Base-by-base conservation (phyloP, 2,888 invertebrate species). In the Amaurobius ferox region DNA sequence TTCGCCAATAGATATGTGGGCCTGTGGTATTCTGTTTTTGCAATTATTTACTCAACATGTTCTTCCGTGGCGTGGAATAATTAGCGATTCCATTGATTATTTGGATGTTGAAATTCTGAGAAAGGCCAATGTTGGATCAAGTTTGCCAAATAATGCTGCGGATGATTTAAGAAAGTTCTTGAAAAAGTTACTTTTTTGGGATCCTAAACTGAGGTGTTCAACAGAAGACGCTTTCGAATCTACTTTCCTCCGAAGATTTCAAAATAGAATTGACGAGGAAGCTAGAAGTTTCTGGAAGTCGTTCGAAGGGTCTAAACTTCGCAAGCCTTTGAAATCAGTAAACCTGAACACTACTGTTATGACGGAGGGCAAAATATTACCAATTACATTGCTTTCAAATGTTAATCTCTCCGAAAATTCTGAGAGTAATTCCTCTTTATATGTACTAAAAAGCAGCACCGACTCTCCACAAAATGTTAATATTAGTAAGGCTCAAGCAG, bases 211-310 rank as follows among this genome's bases (percentile, higher is more conserved):
- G 7, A 79, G 79, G 28, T 6, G 66, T 2, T 30, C 16, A 9
- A 48, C 67, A 0, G 29, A 16, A 13, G 66, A 35, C 1, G 79
- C 72, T 9, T 6, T 44, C 3, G 19, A 7, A 13, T 66, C 71
- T 3, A 11, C 3, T 1, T 79, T 72, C 39, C 55, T 79, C 9
- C 32, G n/a, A 19, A 30, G 35, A 13, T 35, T 66, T 0, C 11
- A n/a, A 1, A 26, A 35, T 19, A 30, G 79, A 26, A 19, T 79
- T n/a, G 79, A 79, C 35, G 35, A 72, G 9, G 23, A 64, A 39
- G 79, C 79, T 0, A n/a, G 79, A 35, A 44, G 55, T 2, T 79
- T 79, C 29, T 79, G 79, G 79, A 66, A 72, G 44, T n/a, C n/a
- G n/a, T n/a, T n/a, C n/a, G n/a, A n/a, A n/a, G n/a, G n/a, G n/a